Evolutionary conservation across 2,888 invertebrate genomes (phyloP), one percentile per base, ranked within the genome.

Genomic region (Heliconius cydno): DNA sequence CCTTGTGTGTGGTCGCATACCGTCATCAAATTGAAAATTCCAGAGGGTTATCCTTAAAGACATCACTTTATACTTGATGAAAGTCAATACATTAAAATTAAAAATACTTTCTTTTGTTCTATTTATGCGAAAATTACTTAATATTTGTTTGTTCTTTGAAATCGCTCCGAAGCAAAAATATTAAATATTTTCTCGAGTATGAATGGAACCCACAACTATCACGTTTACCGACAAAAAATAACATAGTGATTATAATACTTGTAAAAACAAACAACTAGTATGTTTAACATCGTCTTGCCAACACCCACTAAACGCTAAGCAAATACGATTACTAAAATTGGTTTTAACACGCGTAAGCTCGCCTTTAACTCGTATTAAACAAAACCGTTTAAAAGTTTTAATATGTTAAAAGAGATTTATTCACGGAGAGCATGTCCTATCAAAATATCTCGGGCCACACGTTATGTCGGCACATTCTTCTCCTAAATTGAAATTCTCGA

Each of bases 401-500:
- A 94, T 93, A 94, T 92, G 92, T 91, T 88, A 87, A 91, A 94
- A 94, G 93, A 94, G 94, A 95, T 94, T 94, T 94, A 95, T 94
- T 94, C 94, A 92, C 91, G 92, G 91, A 91, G 93, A 93, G 92
- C 94, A 94, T 95, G 94, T 94, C 94, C 94, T 95, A 95, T 95
- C 94, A 95, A 95, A 95, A 95, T 95, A 94, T 94, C 94, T 94
- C 92, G 94, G 93, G 93, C 93, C 92, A 94, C 94, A 94, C 94
- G 94, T 94, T 95, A 94, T 94, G 95, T 94, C 92, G 95, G 93
- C 95, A 92, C 95, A 95, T 95, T 95, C 95, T 95, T 95, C 95
- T 95, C 94, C 92, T 94, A 95, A 95, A 95, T 95, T 95, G 95
- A 95, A 95, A 95, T 95, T 95, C 95, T 95, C 93, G 92, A 92